Evolutionary conservation across 2,888 invertebrate genomes (phyloP).

Genomic region (Lycocerus yunnanus): DNA sequence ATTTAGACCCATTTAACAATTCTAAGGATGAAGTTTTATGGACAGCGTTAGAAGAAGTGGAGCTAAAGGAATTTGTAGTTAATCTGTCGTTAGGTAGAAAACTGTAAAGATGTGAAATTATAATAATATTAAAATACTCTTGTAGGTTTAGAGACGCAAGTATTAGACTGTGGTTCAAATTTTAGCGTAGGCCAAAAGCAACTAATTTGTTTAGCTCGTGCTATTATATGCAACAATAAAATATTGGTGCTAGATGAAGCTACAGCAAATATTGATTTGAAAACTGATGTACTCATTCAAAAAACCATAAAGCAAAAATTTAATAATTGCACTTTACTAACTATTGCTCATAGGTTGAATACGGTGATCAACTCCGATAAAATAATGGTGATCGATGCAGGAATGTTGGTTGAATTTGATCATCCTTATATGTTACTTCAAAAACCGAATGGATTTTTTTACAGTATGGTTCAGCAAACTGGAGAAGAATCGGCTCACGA

Average conservation of each 20-base stretch:
- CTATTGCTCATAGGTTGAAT: constrained; percentile 81
- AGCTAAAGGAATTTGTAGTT: constrained; percentile 36
- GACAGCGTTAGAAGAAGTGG: constrained; percentile 80
- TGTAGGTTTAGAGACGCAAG: constrained; percentile 70
- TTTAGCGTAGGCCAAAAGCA: constrained; percentile 61
- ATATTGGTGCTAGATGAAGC: constrained; percentile 64
- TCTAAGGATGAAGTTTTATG: constrained; percentile 79
- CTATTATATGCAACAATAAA: constrained; percentile 55
- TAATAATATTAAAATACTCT: no score
- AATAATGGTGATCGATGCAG: constrained; percentile 66
- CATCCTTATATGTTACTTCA: constrained; percentile 53
- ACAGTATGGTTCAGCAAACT: constrained; percentile 45
- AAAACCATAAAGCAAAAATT: constrained; percentile 76
- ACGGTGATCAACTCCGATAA: constrained; percentile 87
- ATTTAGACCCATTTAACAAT: constrained; percentile 86
- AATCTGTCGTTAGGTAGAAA: constrained; percentile 69
- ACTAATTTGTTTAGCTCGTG: constrained; percentile 70
- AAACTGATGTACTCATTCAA: constrained; percentile 78
- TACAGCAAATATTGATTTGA: constrained; percentile 77
- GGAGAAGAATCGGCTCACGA: constrained; percentile 41
- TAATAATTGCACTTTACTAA: constrained; percentile 76
- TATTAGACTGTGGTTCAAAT: constrained; percentile 66
- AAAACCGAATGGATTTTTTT: constrained; percentile 41
- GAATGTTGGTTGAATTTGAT: constrained; percentile 59
- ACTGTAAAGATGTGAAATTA: no score